phyloP scores from a whole-genome alignment of 1,140 invertebrate species.

The Leptoteleia sp. region DNA sequence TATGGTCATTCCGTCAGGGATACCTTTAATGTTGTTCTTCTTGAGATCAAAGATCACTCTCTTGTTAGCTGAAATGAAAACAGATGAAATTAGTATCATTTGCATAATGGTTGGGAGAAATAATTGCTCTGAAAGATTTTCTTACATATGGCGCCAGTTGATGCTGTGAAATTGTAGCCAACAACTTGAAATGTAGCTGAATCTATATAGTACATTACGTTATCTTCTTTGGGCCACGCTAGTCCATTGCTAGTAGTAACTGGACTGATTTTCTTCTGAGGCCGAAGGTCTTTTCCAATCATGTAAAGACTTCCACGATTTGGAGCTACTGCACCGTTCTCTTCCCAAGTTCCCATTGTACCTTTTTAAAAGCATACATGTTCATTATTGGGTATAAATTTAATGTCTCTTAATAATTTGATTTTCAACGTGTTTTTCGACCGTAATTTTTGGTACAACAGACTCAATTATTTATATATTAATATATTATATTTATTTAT shows the following conservation, averaged over 20 bases:
- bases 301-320: slow-evolving; percentile 82
- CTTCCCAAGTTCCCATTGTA: slow-evolving; percentile 85
- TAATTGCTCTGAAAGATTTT: no score
- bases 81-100: slow-evolving; percentile 4
- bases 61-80: slow-evolving; percentile 70
- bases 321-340: slow-evolving; percentile 75
- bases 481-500: no score
- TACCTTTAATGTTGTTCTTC: slow-evolving; percentile 77
- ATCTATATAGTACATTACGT: slow-evolving; percentile 90
- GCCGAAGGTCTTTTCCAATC: slow-evolving; percentile 76
- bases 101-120: no score
- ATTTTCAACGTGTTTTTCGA: no score
- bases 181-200: slow-evolving; percentile 85
- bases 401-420: no score
- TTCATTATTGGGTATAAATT: no score
- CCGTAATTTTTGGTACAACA: no score
- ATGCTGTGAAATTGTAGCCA: slow-evolving; percentile 84
- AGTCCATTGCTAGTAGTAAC: slow-evolving; percentile 91
- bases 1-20: slow-evolving; percentile 88
- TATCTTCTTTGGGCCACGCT: slow-evolving; percentile 87
- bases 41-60: slow-evolving; percentile 67
- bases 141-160: slow-evolving; percentile 78
- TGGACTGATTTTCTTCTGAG: slow-evolving; percentile 73
- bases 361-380: slow-evolving; percentile 78
- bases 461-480: no score